phyloP scores from a whole-genome alignment of 2,888 invertebrate species.

The Cephonodes hylas region DNA sequence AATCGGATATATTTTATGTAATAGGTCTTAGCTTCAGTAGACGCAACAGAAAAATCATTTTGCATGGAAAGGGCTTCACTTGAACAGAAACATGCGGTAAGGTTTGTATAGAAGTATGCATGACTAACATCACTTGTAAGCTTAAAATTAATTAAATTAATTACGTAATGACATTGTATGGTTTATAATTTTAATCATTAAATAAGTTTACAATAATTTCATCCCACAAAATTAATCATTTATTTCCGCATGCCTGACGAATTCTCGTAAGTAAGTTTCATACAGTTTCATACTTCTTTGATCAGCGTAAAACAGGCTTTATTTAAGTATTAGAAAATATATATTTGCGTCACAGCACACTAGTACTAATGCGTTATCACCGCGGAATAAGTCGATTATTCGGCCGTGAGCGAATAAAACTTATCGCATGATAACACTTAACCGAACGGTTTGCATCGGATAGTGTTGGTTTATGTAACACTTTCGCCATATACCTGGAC shows the following conservation, averaged over 20 bases:
- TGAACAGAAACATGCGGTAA: not conserved
- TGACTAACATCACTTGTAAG: too few relatives aligned
- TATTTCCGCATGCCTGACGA: too few relatives aligned
- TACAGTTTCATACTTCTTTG: too few relatives aligned
- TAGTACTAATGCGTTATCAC: constrained; percentile 43
- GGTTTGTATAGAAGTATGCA: not conserved
- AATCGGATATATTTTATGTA: constrained; percentile 3
- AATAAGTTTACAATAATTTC: too few relatives aligned
- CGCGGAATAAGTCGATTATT: constrained; percentile 54
- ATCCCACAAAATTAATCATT: too few relatives aligned
- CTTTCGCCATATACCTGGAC: constrained; percentile 37
- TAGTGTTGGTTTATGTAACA: constrained; percentile 43
- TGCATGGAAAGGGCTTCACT: not conserved
- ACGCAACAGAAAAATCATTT: not conserved
- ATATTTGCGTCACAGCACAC: not conserved
- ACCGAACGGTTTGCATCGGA: constrained; percentile 42
- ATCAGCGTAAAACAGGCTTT: too few relatives aligned
- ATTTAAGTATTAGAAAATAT: not conserved
- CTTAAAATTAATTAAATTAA: too few relatives aligned
- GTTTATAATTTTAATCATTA: too few relatives aligned
- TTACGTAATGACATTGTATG: too few relatives aligned
- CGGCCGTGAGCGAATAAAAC: constrained; percentile 61
- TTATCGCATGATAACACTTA: constrained; percentile 61
- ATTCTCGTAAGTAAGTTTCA: not conserved
- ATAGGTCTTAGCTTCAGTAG: not conserved